Evolutionary conservation across 2,888 invertebrate species (phyloP), one percentile per base, ranked within the genome.

Genomic region (Phyllotreta cruciferae): DNA sequence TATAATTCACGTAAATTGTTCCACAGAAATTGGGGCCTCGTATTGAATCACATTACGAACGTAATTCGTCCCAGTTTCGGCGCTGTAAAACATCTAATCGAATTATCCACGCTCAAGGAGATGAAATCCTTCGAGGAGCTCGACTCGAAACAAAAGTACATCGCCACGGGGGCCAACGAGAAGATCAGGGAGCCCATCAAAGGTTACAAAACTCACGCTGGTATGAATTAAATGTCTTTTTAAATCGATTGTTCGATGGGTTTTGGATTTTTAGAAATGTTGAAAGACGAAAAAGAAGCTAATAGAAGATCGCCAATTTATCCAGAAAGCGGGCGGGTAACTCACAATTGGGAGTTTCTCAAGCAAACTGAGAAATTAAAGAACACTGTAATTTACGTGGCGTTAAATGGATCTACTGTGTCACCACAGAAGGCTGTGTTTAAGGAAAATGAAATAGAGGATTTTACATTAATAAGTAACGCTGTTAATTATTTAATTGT

Each of bases 361-460:
- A 37, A 37, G 13, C 37, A 52, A 37, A 52, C 52, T 37, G 52
- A 52, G 38, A 52, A 38, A 52, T 14, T 37, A 10, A 52, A 35
- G 10, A 14, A 52, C 9, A 52, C 52, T 0, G 52, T 52, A 7
- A 10, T 52, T 11, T 52, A 52, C 14, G 11, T 52, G 9, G 11
- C 52, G 13, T 7, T 37, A n/a, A 52, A 52, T 14, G 52, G 52
- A 5, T 13, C 5, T 5, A 38, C 6, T 3, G 7, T 7, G 4
- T 9, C 7, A n/a, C 52, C 52, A 11, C 52, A 52, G 13, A 52
- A 52, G 38, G 52, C 37, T 1, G 52, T 52, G 10, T 52, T 52
- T 37, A 52, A 52, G 5, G 52, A 52, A 4, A 7, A 5, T 6
- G 52, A 52, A 38, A 49, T 49, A 4, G 11, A 35, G 10, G 35